A percentile compares a stretch with the other conserved stretches of the same genome.
Conservation (phyloP, 2,797 vertebrate species). For the Schizopygopsis malacanthus region DNA sequence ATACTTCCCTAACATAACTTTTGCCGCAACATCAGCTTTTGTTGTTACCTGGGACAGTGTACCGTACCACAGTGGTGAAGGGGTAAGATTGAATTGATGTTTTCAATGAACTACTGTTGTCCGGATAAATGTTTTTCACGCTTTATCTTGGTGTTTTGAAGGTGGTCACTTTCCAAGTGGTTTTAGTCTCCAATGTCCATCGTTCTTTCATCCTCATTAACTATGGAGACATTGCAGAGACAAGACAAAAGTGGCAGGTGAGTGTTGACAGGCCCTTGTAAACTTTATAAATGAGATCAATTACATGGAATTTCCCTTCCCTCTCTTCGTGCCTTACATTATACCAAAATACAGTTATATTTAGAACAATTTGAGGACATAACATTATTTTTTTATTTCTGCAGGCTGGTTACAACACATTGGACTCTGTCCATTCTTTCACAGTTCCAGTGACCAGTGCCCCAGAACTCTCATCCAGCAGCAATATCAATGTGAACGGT, state of each 20-base stretch:
- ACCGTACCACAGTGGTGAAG: no score
- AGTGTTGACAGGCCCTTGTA: not conserved
- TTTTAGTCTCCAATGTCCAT: not conserved
- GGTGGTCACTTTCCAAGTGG: conserved; percentile 21
- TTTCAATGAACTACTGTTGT: not conserved
- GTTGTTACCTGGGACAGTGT: no score
- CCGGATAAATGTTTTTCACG: not conserved
- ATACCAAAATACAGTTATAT: no score
- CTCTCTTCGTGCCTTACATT: not conserved
- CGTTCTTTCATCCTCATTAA: not conserved
- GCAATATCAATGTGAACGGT: not conserved
- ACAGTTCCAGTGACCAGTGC: not conserved
- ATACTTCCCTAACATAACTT: no score
- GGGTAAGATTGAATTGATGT: no score
- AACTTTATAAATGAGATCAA: not conserved
- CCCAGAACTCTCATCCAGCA: not conserved
- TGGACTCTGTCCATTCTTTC: not conserved
- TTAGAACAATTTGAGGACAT: not conserved
- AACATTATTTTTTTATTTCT: not conserved
- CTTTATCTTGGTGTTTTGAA: not conserved
- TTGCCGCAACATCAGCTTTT: no score
- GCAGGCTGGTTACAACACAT: conserved; percentile 13
- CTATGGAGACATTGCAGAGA: not conserved
- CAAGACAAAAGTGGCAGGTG: not conserved
- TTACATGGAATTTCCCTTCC: not conserved